A percentile compares a stretch with the other conserved stretches of the same genome.
These are phyloP conservation scores for Cynodonichthys magdalenae DNA, from an alignment of 2,797 vertebrate genomes.

Conservation along the genomic window DNA sequence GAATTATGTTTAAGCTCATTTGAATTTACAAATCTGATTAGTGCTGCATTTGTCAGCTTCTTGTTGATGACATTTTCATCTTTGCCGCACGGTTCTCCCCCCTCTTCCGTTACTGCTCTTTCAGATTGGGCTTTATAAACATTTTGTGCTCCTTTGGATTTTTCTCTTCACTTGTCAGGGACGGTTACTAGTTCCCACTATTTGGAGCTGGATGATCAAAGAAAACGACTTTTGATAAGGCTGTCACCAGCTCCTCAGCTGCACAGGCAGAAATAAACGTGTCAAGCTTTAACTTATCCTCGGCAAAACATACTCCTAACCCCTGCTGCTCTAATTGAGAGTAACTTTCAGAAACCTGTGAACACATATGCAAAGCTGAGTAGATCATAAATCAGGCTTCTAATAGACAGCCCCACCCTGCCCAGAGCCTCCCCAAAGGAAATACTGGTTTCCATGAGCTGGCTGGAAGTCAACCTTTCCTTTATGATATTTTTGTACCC, in stretches of 20 bases:
- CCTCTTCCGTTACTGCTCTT: slow-evolving; percentile 44
- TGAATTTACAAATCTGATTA: slow-evolving; percentile 73
- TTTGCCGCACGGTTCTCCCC: slow-evolving; percentile 29
- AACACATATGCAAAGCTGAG: slow-evolving; percentile 71
- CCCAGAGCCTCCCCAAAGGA: slow-evolving; percentile 50
- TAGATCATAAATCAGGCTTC: slow-evolving; percentile 69
- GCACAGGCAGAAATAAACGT: slow-evolving; percentile 75
- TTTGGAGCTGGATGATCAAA: slow-evolving; percentile 79
- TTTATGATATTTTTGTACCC: slow-evolving; percentile 52
- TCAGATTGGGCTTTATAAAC: slow-evolving; percentile 72
- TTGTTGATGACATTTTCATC: slow-evolving; percentile 64
- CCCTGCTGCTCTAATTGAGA: slow-evolving; percentile 78
- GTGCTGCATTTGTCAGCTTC: slow-evolving; percentile 59
- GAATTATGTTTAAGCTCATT: slow-evolving; percentile 68
- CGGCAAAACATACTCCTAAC: slow-evolving; percentile 67
- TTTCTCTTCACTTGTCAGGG: slow-evolving; percentile 72
- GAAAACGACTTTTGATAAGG: slow-evolving; percentile 77
- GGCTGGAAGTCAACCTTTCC: slow-evolving; percentile 53
- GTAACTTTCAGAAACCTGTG: slow-evolving; percentile 75
- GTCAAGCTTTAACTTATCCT: slow-evolving; percentile 79
- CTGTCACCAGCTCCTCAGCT: slow-evolving; percentile 74
- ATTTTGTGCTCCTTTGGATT: slow-evolving; percentile 68
- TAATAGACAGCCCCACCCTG: slow-evolving; percentile 56
- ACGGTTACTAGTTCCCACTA: slow-evolving; percentile 71
- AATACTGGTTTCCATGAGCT: slow-evolving; percentile 59